A percentile compares a stretch with the other conserved stretches of the same genome.
phyloP scores from a whole-genome alignment of 2,797 vertebrate species.

The Parauchenoglanis ngamensis region DNA sequence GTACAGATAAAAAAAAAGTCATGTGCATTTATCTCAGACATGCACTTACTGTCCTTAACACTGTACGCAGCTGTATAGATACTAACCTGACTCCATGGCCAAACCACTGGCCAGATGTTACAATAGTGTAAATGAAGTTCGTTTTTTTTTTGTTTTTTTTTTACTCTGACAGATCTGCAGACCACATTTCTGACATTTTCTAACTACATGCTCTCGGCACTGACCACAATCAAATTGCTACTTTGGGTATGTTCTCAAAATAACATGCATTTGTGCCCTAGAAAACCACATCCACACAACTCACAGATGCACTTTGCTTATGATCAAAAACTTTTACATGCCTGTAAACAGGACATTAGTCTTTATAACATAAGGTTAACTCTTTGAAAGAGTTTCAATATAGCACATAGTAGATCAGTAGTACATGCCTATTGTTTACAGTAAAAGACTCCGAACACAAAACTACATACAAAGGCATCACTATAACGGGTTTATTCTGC shows the following conservation, averaged over 20 bases:
- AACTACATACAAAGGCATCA: background rate
- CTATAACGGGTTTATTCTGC: background rate
- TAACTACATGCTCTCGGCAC: slow-evolving; percentile 45
- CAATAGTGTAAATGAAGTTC: slow-evolving; percentile 36
- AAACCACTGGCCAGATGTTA: slow-evolving; percentile 46
- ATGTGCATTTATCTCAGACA: background rate
- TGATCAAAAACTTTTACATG: slow-evolving; percentile 10
- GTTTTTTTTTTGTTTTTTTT: slow-evolving; percentile 1
- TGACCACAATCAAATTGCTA: slow-evolving; percentile 73
- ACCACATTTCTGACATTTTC: slow-evolving; percentile 61
- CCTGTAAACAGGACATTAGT: background rate
- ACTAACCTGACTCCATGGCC: slow-evolving; percentile 22
- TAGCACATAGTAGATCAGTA: background rate
- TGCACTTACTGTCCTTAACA: slow-evolving; percentile 5
- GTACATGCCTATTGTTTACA: background rate
- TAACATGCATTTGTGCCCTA: slow-evolving; percentile 57
- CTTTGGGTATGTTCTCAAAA: slow-evolving; percentile 69
- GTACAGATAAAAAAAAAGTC: slow-evolving; percentile 32
- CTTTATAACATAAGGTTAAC: background rate
- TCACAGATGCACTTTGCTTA: slow-evolving; percentile 21
- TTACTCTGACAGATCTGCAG: slow-evolving; percentile 23
- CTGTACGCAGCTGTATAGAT: slow-evolving; percentile 26
- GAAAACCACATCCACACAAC: slow-evolving; percentile 40
- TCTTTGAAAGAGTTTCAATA: slow-evolving; percentile 6
- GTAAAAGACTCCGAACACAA: background rate